Conservation (phyloP, 2,113 vertebrate species). For the Oryctolagus cuniculus region mOryCun1.1 NC_091440.1:101067501-101068000, state of each 20-base stretch:
- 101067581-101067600: background rate
- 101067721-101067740: background rate
- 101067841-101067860: background rate
- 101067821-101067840: background rate
- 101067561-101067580: background rate
- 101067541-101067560: background rate
- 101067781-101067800: background rate
- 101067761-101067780: background rate
- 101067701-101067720: background rate
- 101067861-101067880: no score
- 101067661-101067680: background rate
- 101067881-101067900: constrained; percentile 20
- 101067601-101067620: background rate
- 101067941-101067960: background rate
- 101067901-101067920: constrained; percentile 15
- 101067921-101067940: background rate
- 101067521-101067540: background rate
- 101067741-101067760: background rate
- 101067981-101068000: background rate
- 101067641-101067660: background rate
- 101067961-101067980: background rate
- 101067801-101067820: background rate
- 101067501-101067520: background rate
- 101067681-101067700: background rate
- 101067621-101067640: background rate